Evolutionary conservation across 2,888 invertebrate species (phyloP).

Genomic region (Vannuccia rotundouncinata): DNA sequence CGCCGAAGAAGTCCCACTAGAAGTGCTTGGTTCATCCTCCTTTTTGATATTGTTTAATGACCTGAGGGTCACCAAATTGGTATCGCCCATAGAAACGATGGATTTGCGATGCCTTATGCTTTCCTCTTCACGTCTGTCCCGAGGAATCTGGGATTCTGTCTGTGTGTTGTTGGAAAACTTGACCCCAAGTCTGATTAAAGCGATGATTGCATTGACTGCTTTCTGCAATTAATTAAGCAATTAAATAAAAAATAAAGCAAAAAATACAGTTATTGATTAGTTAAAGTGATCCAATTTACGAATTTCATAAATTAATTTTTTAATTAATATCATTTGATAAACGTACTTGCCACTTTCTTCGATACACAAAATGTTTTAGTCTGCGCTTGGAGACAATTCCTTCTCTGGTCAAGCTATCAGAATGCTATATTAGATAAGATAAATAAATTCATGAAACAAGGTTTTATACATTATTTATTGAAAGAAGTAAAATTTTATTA

Average conservation of each 20-base stretch:
- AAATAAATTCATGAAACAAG: too few species aligned
- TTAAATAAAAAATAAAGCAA: slow-evolving; percentile 40
- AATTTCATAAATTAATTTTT: slow-evolving; percentile 14
- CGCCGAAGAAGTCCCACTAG: not conserved
- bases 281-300: slow-evolving; percentile 34
- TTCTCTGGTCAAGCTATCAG: not conserved
- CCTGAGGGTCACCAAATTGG: too few species aligned
- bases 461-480: too few species aligned
- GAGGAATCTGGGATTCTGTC: not conserved
- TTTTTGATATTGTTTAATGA: not conserved
- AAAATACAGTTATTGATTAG: too few species aligned
- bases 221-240: slow-evolving; percentile 64
- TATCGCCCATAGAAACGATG: not conserved
- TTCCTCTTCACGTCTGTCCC: not conserved
- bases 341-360: slow-evolving; percentile 69
- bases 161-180: not conserved
- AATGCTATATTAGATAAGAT: not conserved
- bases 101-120: not conserved
- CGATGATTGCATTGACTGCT: slow-evolving; percentile 78
- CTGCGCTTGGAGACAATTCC: slow-evolving; percentile 59
- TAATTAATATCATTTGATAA: slow-evolving; percentile 24
- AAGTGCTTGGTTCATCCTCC: not conserved
- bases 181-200: slow-evolving; percentile 72
- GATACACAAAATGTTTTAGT: slow-evolving; percentile 77
- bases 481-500: too few species aligned